Evolutionary conservation across 2,113 vertebrate genomes (phyloP).

Genomic region (Seriola rivoliana): DNA sequence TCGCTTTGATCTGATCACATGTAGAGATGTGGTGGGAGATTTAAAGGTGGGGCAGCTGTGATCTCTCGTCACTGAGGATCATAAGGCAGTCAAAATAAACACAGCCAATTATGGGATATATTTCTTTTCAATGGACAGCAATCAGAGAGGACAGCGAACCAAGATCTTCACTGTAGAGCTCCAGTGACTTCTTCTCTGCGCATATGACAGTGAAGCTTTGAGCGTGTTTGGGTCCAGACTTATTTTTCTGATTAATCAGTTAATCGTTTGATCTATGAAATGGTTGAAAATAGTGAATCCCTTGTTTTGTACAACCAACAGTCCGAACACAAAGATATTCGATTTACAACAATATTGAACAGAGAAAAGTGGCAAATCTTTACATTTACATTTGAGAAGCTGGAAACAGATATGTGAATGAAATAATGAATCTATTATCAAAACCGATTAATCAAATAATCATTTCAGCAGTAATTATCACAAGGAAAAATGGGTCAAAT

Average conservation of each 20-base stretch:
- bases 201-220: too few species aligned
- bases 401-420: background rate
- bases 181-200: too few species aligned
- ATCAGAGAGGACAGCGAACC: background rate
- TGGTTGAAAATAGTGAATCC: too few species aligned
- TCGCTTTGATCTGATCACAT: conserved; percentile 62
- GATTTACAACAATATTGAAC: background rate
- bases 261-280: too few species aligned
- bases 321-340: too few species aligned
- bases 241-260: background rate
- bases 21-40: conserved; percentile 39
- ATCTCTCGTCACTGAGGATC: conserved; percentile 29
- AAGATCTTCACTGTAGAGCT: too few species aligned
- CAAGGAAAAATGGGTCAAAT: background rate
- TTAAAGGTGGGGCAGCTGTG: conserved; percentile 45
- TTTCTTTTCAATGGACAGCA: background rate
- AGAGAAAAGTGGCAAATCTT: background rate
- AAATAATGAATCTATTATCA: background rate
- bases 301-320: too few species aligned
- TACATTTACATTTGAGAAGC: background rate
- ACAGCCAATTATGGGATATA: background rate
- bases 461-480: background rate
- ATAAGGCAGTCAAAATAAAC: conserved; percentile 27
- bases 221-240: too few species aligned
- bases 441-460: too few species aligned